phyloP scores from a whole-genome alignment of 2,113 vertebrate genomes.

The Electrona antarctica region DNA sequence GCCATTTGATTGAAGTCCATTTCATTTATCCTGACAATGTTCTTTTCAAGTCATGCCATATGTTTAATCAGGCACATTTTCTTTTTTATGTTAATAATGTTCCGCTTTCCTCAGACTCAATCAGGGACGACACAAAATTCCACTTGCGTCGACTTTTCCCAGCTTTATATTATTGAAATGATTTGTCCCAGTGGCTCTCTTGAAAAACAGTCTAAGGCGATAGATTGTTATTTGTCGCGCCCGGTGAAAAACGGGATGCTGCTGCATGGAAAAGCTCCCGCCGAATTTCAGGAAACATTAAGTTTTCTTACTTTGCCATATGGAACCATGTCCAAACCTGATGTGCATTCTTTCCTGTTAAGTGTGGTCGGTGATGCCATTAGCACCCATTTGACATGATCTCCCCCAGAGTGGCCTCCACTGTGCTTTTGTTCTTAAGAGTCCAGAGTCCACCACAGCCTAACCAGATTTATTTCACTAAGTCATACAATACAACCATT shows the following conservation, averaged over 20 bases:
- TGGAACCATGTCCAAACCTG: conserved; percentile 60
- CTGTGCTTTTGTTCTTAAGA: conserved; percentile 30
- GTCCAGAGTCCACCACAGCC: conserved; percentile 30
- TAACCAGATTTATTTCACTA: conserved; percentile 23
- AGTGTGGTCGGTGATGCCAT: conserved; percentile 42
- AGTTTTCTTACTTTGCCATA: conserved; percentile 62
- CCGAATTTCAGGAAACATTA: conserved; percentile 56
- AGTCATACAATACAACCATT: conserved; percentile 11
- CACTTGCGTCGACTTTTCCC: conserved; percentile 19
- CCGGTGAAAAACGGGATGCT: conserved; percentile 37
- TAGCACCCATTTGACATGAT: conserved; percentile 40
- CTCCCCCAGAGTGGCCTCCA: conserved; percentile 21
- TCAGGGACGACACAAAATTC: conserved; percentile 26
- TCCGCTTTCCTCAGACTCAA: conserved; percentile 14
- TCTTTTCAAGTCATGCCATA: conserved; percentile 6
- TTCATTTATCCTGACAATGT: neutral
- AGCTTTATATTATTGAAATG: conserved; percentile 42
- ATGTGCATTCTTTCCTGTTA: conserved; percentile 63
- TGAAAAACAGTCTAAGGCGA: conserved; percentile 40
- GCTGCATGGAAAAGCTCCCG: conserved; percentile 56
- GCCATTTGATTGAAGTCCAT: neutral
- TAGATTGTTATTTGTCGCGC: conserved; percentile 43
- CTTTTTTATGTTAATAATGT: conserved; percentile 20
- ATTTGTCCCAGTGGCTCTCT: conserved; percentile 37
- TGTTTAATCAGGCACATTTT: conserved; percentile 18